Evolutionary conservation across 2,797 vertebrate species (phyloP), one percentile per base, ranked within the genome.

Genomic region (Enteromius treurensis): DNA sequence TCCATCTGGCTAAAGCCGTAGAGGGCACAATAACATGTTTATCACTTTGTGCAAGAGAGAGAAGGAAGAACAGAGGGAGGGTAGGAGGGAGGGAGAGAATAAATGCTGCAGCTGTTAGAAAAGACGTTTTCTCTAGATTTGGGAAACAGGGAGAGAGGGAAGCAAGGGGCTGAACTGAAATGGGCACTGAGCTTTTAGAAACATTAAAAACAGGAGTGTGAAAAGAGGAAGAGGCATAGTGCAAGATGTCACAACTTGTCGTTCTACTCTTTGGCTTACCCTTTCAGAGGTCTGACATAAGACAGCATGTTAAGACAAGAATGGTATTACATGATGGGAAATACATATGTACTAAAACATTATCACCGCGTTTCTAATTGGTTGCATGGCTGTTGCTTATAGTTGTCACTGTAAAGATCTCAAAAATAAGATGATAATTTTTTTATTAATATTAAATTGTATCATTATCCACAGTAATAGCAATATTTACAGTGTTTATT

Each of bases 231-330:
- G 82, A 86, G 88, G 80, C 55, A 70, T 40, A 60, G 6, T 49
- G 81, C 74, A 77, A 77, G 81, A 64, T 19, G 53, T 83, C 64
- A 83, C 49, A 55, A 32, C 74, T 69, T 65, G 19, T 77, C 74
- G 58, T 60, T 83, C 51, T 77, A 49, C 64, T 83, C 64, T 55
- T 58, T 82, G 73, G 75, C 81, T 83, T 83, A 83, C 81, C 81
- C 75, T 77, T 82, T 83, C 62, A 77, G 81, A 34, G 13, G 49
- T 77, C 80, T 76, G 73, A 83, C 81, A 70, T 83, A 77, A 83
- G 81, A 83, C 73, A 83, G 81, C 81, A 83, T 83, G 81, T 83
- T 83, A 77, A 77, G 62, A 83, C 81, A 83, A 77, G 81, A 83
- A 83, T 45, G n/a, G 53, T 60, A 34, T 69, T 45, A 83, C 70